Conservation (phyloP, 1,140 invertebrate genomes). For the Drosophila albomicans region DNA sequence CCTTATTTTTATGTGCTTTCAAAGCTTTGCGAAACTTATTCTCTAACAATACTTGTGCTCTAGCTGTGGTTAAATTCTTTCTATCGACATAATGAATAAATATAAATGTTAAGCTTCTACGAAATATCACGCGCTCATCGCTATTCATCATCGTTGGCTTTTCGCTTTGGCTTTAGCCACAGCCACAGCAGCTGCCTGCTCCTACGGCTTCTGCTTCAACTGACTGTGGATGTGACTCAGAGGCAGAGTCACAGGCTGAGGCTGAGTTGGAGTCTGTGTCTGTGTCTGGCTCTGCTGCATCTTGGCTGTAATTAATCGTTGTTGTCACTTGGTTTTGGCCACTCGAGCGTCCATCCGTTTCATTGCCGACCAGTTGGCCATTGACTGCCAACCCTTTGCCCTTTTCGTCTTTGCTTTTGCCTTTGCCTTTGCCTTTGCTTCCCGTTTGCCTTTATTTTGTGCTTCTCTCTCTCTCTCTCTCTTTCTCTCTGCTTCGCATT, state of each 20-base stretch:
- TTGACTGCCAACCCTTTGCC: slow-evolving; percentile 35
- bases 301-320: slow-evolving; percentile 57
- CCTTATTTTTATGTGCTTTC: too few relatives aligned
- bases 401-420: not conserved
- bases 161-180: slow-evolving; percentile 1
- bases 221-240: not conserved
- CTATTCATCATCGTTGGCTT: slow-evolving; percentile 28
- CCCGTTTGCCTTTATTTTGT: not conserved
- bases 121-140: slow-evolving; percentile 24
- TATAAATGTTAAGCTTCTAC: too few relatives aligned
- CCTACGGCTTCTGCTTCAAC: too few relatives aligned
- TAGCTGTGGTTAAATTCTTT: too few relatives aligned
- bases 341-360: slow-evolving; percentile 53
- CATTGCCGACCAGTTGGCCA: slow-evolving; percentile 37
- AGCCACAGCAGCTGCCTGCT: not conserved
- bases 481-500: not conserved
- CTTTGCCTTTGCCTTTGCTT: not conserved
- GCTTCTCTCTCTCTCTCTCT: not conserved
- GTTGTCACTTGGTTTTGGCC: slow-evolving; percentile 55
- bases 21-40: too few relatives aligned
- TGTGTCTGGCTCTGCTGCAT: slow-evolving; percentile 29
- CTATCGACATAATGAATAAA: too few relatives aligned
- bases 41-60: too few relatives aligned
- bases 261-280: not conserved
- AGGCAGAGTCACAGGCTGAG: not conserved